Conservation (phyloP, 2,113 vertebrate genomes). For the Bubalus kerabau region DNA sequence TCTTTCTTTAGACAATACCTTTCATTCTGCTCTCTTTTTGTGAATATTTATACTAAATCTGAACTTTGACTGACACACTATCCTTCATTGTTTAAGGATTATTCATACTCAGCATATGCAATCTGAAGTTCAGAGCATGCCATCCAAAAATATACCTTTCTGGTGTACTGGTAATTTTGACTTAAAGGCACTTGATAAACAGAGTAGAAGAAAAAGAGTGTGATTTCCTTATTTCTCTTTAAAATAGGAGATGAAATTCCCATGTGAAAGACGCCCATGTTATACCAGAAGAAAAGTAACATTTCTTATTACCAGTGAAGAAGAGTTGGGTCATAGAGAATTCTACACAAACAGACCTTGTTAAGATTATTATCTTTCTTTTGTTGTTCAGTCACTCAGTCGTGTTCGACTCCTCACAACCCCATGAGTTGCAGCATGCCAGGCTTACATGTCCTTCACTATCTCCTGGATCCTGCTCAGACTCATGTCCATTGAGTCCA, state of each 20-base stretch:
- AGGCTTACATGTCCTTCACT: neutral
- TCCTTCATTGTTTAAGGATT: neutral
- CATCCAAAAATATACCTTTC: neutral
- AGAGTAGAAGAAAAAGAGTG: neutral
- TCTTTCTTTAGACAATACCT: neutral
- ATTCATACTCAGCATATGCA: neutral
- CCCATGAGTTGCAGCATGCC: neutral
- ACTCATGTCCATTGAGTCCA: neutral
- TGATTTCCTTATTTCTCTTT: neutral
- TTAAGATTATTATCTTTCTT: neutral
- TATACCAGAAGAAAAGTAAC: neutral
- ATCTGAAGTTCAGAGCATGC: neutral
- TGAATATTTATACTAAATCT: neutral
- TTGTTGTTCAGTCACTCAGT: neutral
- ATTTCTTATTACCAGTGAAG: neutral
- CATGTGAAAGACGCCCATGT: neutral
- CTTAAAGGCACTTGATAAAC: neutral
- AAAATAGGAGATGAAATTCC: neutral
- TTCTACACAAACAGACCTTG: neutral
- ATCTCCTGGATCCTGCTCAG: neutral
- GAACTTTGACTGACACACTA: neutral
- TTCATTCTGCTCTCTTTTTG: neutral
- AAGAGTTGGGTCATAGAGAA: neutral
- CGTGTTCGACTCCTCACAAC: accelerated
- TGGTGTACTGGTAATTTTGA: neutral